These are phyloP conservation scores for Chrysotoxum bicinctum DNA, from an alignment of 2,888 invertebrate species.

Conservation along the genomic window DNA sequence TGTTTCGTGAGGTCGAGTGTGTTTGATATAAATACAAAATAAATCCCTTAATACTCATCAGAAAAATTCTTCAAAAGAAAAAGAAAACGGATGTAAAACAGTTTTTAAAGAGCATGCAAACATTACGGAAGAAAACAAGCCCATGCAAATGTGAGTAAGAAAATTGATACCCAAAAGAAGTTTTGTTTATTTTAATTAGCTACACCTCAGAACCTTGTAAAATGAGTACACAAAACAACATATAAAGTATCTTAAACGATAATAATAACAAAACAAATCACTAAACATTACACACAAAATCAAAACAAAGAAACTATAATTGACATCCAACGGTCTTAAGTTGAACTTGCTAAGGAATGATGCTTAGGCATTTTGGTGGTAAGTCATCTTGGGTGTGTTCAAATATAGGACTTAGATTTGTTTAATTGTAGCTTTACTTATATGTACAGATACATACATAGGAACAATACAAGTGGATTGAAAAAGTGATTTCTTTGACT, in stretches of 20 bases:
- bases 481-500: not conserved
- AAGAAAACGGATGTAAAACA: slow-evolving; percentile 77
- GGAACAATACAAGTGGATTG: not conserved
- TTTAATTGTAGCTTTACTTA: not conserved
- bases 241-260: not conserved
- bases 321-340: slow-evolving; percentile 20
- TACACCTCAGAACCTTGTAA: not conserved
- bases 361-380: slow-evolving; percentile 57
- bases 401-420: not conserved
- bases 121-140: slow-evolving; percentile 95
- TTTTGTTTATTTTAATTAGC: slow-evolving; percentile 45
- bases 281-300: slow-evolving; percentile 34
- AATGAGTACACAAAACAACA: not conserved
- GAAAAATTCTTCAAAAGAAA: slow-evolving; percentile 42
- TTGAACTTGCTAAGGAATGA: slow-evolving; percentile 31
- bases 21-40: slow-evolving; percentile 9
- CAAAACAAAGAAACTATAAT: not conserved
- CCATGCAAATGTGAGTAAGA: slow-evolving; percentile 94
- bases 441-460: not conserved
- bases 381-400: slow-evolving; percentile 32
- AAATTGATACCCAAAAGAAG: slow-evolving; percentile 36
- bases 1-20: not conserved
- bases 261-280: slow-evolving; percentile 33
- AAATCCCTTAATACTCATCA: slow-evolving; percentile 27
- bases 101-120: slow-evolving; percentile 87